Evolutionary conservation across 92 coral and sea anemone genomes (phyloP), one percentile per base, ranked within the genome.

Genomic region (Actinostola sp.): DNA sequence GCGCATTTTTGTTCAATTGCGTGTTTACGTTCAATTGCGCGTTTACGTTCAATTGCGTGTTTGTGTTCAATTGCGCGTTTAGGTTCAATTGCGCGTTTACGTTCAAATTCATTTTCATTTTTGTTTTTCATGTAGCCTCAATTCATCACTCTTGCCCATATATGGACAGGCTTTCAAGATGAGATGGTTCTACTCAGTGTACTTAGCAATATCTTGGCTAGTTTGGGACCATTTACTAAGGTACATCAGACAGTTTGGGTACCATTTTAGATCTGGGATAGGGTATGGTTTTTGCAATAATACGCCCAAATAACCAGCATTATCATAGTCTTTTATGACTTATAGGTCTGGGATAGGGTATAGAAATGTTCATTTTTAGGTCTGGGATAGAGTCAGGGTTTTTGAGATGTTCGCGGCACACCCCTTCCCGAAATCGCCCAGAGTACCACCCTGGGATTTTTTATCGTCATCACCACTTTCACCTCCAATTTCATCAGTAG

Each of bases 121-220:
- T 20, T 56, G 19, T 21, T 21, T 23, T 44, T 23, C 20, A 9
- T 31, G 46, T 67, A 94, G 98, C 98, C 98, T 38, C 98, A 94
- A 79, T 94, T 94, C 67, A 94, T 94, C 66, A 94, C 90, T 34
- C 75, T 94, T 58, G 91, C 98, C 14, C 98, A 94, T 64, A 44
- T 94, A 15, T 94, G 98, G 98, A 91, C 92, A 41, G 98, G 98
- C 28, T 94, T 94, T 70, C 98, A 94, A 61, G 98, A 94, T 56
- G 98, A 94, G 70, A 94, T 94, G 98, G 98, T 94, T 2, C 86
- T 94, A 17, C 86, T 94, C 17, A 94, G 98, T 78, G 98, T 94
- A 23, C 95, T 94, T 33, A 94, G 98, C 51, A 94, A 94, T 65
- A 94, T 94, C 54, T 90, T 91, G 24, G 96, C 92, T 36, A 94